A percentile compares a stretch with the other conserved stretches of the same genome.
Evolutionary conservation across 2,797 vertebrate species (phyloP).

Genomic region (Tokudaia tokunoshimensis): DNA sequence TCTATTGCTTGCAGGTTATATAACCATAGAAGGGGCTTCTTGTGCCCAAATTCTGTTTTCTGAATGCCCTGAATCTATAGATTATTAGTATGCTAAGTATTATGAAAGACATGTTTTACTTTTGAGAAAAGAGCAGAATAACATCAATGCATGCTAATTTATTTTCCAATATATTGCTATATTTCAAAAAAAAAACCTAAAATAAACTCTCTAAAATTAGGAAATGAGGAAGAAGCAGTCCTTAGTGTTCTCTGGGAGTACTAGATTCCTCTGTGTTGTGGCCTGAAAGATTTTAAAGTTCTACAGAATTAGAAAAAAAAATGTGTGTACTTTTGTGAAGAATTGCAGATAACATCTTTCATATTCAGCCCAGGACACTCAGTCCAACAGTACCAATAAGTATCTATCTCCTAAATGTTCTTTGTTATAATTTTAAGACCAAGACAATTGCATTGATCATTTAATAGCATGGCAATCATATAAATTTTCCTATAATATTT

Average conservation of each 20-base stretch:
- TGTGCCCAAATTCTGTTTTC: neutral
- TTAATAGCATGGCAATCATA: neutral
- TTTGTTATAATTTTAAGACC: neutral
- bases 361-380: neutral
- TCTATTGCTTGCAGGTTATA: neutral
- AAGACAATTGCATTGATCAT: neutral
- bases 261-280: neutral
- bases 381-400: neutral
- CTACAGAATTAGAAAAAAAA: neutral
- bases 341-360: neutral
- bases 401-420: neutral
- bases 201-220: neutral
- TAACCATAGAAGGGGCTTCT: neutral
- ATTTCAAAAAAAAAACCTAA: neutral
- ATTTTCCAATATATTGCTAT: neutral
- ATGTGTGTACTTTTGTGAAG: neutral
- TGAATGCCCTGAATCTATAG: neutral
- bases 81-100: neutral
- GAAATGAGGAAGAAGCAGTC: neutral
- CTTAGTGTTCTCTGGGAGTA: neutral
- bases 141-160: neutral
- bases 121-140: neutral
- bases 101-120: neutral
- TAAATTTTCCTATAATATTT: neutral
- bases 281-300: neutral